Evolutionary conservation across 2,888 invertebrate genomes (phyloP).

Genomic region (Drosophila birchii): DNA sequence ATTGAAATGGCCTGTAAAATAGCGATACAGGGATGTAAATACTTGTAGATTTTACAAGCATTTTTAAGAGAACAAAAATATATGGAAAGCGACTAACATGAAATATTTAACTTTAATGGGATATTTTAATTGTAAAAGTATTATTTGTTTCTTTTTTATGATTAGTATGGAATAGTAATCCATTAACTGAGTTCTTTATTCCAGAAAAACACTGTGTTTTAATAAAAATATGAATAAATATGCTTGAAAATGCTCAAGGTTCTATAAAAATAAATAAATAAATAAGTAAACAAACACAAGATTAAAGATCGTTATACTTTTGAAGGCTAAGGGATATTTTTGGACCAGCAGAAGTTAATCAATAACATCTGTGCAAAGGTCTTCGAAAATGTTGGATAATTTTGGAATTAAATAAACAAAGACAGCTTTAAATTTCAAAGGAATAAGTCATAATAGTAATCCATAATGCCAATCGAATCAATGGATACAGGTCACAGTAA

Average conservation of each 20-base stretch:
- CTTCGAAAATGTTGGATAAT: neutral
- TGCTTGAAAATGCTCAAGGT: neutral
- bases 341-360: neutral
- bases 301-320: neutral
- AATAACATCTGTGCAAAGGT: slow-evolving; percentile 12
- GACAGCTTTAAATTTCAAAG: neutral
- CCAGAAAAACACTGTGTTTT: neutral
- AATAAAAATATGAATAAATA: neutral
- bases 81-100: too few species aligned
- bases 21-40: neutral
- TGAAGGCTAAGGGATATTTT: neutral
- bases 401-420: neutral
- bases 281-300: neutral
- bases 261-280: neutral
- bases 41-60: neutral
- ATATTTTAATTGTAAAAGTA: too few species aligned
- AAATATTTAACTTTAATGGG: too few species aligned
- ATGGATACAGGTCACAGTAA: neutral
- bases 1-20: neutral
- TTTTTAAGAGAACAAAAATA: neutral
- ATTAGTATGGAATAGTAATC: neutral
- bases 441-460: too few species aligned
- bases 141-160: too few species aligned
- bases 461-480: neutral
- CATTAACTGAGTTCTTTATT: neutral